phyloP scores from a whole-genome alignment of 2,888 invertebrate genomes.

The Aporophyla lueneburgensis region DNA sequence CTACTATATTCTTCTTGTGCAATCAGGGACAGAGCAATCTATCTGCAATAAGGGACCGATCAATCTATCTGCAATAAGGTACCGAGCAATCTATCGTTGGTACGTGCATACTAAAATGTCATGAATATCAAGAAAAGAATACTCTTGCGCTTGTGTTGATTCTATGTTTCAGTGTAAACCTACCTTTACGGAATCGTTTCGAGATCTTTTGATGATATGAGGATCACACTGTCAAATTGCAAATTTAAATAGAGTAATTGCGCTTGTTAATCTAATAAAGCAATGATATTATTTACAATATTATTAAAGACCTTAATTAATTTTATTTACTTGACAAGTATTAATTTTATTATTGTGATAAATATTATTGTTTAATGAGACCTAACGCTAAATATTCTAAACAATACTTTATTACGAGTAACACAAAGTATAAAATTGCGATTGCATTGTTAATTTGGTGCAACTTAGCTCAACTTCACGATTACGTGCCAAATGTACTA shows the following conservation, averaged over 20 bases:
- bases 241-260: conserved; percentile 30
- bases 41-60: not conserved
- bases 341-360: conserved; percentile 68
- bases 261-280: conserved; percentile 47
- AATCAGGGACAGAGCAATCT: not conserved
- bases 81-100: not conserved
- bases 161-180: not conserved
- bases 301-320: conserved; percentile 47
- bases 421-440: conserved; percentile 74
- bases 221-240: not conserved
- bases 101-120: not conserved
- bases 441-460: conserved; percentile 77
- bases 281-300: conserved; percentile 41
- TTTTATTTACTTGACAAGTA: conserved; percentile 53
- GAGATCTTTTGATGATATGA: not conserved
- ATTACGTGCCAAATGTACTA: conserved; percentile 83
- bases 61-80: not conserved
- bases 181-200: not conserved
- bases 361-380: conserved; percentile 57
- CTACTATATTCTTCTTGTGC: not conserved
- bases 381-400: conserved; percentile 55
- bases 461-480: conserved; percentile 81
- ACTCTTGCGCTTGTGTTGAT: not conserved
- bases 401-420: conserved; percentile 58
- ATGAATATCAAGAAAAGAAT: not conserved